Conservation (phyloP, 2,888 invertebrate genomes). For the Petrolisthes cinctipes region DNA sequence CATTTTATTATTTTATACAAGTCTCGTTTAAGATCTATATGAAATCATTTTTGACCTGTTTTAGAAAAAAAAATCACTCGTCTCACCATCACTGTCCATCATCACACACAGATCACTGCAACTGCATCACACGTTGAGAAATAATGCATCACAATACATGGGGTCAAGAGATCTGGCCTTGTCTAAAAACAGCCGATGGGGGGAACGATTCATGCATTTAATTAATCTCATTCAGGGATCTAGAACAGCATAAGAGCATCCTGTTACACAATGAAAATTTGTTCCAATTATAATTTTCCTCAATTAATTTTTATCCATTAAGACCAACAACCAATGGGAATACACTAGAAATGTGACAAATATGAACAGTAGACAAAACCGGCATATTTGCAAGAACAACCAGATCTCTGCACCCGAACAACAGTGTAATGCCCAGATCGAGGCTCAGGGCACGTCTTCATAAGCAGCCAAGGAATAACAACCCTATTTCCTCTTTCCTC, state of each 20-base stretch:
- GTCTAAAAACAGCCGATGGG: conserved; percentile 5
- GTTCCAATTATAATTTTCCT: no score
- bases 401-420: conserved; percentile 55
- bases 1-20: conserved; percentile 59
- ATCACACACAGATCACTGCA: conserved; percentile 58
- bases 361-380: background rate
- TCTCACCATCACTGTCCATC: conserved; percentile 58
- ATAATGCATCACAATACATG: conserved; percentile 60
- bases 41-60: conserved; percentile 63
- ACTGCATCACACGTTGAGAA: conserved; percentile 61
- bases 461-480: conserved; percentile 43
- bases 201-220: background rate
- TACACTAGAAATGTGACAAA: no score
- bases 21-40: conserved; percentile 58
- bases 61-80: conserved; percentile 50
- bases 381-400: conserved; percentile 32
- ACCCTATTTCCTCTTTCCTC: conserved; percentile 47
- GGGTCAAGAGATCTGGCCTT: conserved; percentile 56
- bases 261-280: background rate
- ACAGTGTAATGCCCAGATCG: conserved; percentile 57
- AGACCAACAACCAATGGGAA: no score
- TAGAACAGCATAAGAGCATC: conserved; percentile 50
- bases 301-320: no score
- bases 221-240: conserved; percentile 46
- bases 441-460: conserved; percentile 47